A percentile compares a stretch with the other conserved stretches of the same genome.
Evolutionary conservation across 2,888 invertebrate genomes (phyloP).

Genomic region (Campoletis raptor): DNA sequence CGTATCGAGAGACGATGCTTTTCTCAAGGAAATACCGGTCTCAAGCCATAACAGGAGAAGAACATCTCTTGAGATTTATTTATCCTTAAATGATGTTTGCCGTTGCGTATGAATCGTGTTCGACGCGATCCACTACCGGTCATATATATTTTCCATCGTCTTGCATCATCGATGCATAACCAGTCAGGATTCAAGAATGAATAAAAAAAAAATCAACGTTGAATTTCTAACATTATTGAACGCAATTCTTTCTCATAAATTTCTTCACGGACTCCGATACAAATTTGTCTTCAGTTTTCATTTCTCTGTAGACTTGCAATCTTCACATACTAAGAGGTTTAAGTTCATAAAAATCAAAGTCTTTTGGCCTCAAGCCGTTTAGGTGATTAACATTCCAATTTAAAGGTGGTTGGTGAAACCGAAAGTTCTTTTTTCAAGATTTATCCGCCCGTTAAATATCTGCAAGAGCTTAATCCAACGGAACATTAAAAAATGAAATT

Average conservation of each 20-base stretch:
- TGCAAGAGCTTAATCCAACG: not conserved
- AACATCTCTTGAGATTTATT: constrained; percentile 40
- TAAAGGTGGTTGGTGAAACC: not conserved
- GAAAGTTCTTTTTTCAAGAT: constrained; percentile 7
- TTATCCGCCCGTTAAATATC: constrained; percentile 13
- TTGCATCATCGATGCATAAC: constrained; percentile 34
- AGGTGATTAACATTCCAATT: not conserved
- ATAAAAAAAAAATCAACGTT: not conserved
- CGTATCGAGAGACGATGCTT: constrained; percentile 1
- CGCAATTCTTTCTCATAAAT: not conserved
- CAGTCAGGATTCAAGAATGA: not conserved
- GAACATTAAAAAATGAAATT: not conserved
- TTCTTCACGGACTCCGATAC: not conserved
- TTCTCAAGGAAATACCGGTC: constrained; percentile 51
- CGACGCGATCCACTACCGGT: not conserved
- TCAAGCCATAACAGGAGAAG: constrained; percentile 14
- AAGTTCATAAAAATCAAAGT: not conserved
- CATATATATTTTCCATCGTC: not conserved
- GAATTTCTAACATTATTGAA: not conserved
- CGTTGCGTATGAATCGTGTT: constrained; percentile 30
- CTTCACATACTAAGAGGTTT: not conserved
- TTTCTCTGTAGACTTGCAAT: not conserved
- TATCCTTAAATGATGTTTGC: constrained; percentile 42
- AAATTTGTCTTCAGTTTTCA: not conserved
- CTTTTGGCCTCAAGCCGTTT: not conserved